phyloP scores from a whole-genome alignment of 2,888 invertebrate species.

The Trissonchulus sp. region DNA sequence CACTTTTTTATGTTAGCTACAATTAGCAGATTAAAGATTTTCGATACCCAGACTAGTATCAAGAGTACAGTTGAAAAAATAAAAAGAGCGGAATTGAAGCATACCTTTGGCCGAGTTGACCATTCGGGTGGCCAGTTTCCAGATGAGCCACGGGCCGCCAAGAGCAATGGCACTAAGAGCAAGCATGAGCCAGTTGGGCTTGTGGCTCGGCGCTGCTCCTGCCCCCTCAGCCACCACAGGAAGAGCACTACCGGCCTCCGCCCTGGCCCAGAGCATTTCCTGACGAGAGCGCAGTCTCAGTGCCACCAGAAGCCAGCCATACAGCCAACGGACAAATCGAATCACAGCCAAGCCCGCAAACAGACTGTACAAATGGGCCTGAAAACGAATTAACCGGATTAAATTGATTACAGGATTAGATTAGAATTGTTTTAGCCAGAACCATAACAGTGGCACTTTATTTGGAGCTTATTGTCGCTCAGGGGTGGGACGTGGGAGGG shows the following conservation, averaged over 20 bases:
- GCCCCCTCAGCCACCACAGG: not conserved
- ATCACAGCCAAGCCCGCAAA: conserved; percentile 80
- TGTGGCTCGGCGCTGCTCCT: conserved; percentile 39
- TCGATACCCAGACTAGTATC: no score
- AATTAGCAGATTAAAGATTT: no score
- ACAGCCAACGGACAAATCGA: conserved; percentile 71
- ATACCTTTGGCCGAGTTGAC: conserved; percentile 43
- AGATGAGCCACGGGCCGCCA: conserved; percentile 83
- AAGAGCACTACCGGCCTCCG: not conserved
- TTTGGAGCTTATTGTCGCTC: no score
- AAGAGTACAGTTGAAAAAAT: no score
- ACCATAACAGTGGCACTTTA: no score
- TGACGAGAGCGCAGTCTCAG: conserved; percentile 55
- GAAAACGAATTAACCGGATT: conserved; percentile 71
- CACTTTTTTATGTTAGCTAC: no score
- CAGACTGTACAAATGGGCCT: conserved; percentile 74
- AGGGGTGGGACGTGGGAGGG: no score
- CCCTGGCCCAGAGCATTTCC: not conserved
- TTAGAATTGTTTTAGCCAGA: no score
- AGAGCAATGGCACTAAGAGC: conserved; percentile 80
- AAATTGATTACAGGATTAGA: conserved; percentile 89
- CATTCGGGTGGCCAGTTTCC: conserved; percentile 65
- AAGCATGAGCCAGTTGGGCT: conserved; percentile 70
- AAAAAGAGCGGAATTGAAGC: no score
- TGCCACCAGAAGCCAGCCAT: conserved; percentile 66